Conservation (phyloP, 1,140 invertebrate genomes). For the Galendromus occidentalis region DNA sequence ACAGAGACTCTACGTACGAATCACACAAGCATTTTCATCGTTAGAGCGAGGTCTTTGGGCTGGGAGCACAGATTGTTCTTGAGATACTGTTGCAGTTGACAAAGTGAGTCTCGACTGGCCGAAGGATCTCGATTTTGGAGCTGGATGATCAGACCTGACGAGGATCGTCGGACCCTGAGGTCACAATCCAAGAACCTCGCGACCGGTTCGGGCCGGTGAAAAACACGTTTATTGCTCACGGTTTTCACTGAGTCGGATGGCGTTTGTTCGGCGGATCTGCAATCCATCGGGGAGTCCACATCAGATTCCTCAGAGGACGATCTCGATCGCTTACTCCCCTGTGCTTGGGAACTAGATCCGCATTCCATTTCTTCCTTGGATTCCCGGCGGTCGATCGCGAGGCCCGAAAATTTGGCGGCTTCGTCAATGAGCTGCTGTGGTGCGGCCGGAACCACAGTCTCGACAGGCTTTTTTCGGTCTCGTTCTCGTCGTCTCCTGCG, state of each 20-base stretch:
- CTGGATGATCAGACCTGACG: background rate
- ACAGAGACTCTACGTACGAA: background rate
- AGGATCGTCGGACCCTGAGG: background rate
- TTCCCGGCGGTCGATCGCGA: background rate
- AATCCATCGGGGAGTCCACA: background rate
- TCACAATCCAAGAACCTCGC: background rate
- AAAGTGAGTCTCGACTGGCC: background rate
- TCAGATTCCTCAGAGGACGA: background rate
- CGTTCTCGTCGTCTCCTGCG: background rate
- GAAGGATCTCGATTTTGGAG: background rate
- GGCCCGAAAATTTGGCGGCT: background rate
- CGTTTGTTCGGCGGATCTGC: background rate
- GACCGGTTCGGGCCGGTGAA: background rate
- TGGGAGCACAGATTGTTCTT: slow-evolving; percentile 8
- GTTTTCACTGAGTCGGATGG: background rate
- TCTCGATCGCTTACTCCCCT: background rate
- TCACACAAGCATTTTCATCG: background rate
- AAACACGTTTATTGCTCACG: too few relatives aligned
- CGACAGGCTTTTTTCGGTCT: background rate
- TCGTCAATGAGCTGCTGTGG: background rate
- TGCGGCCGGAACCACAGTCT: background rate
- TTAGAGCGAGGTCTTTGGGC: slow-evolving; percentile 4
- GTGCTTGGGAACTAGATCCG: background rate
- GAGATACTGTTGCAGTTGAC: slow-evolving; percentile 6
- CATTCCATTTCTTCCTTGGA: background rate